Percentiles rank a stretch among this genome's conserved stretches.
These are phyloP conservation scores for Sinella curviseta DNA, from an alignment of 1,140 invertebrate species.

Conservation along the genomic window DNA sequence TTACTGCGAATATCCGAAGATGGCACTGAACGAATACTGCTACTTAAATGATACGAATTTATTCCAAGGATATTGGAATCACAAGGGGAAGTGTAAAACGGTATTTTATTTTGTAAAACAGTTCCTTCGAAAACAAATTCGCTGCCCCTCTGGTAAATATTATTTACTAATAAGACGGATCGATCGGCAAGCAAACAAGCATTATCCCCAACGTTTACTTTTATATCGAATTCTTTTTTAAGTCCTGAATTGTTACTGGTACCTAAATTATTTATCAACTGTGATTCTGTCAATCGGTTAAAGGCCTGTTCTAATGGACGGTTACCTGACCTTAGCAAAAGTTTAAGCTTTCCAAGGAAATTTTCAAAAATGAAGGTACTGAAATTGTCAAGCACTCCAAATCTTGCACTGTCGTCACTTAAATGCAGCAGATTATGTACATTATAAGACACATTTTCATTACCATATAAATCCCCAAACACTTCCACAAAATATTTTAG, in stretches of 20 bases:
- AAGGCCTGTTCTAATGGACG: constrained; percentile 7
- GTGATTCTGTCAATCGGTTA: background rate
- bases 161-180: background rate
- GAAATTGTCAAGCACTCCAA: constrained; percentile 47
- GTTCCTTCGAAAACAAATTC: background rate
- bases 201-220: background rate
- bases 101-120: background rate
- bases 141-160: background rate
- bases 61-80: background rate
- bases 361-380: constrained; percentile 44
- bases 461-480: constrained; percentile 50
- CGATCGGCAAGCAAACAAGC: background rate
- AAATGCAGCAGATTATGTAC: constrained; percentile 55
- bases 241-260: background rate
- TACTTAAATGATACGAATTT: background rate
- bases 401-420: constrained; percentile 51
- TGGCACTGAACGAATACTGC: background rate
- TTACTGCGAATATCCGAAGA: background rate
- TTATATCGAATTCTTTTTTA: background rate
- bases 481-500: constrained; percentile 51
- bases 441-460: constrained; percentile 53
- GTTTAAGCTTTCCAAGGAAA: constrained; percentile 13
- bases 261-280: background rate
- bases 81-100: background rate
- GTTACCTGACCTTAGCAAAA: background rate